phyloP scores from a whole-genome alignment of 2,113 vertebrate species.

The Lamprologus callipterus region DNA sequence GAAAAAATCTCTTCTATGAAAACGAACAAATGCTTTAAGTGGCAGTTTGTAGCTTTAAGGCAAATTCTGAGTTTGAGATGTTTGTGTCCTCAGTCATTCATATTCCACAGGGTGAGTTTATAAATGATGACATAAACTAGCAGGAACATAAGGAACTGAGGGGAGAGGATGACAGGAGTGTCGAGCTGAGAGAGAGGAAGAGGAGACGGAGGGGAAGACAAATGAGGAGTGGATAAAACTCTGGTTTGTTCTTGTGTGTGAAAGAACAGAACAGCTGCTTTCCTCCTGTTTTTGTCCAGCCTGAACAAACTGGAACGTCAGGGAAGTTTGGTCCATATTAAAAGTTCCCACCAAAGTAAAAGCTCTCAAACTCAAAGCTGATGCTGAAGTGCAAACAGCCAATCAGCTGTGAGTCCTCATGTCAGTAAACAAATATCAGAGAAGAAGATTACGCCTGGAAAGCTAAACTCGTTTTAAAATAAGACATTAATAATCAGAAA shows the following conservation, averaged over 20 bases:
- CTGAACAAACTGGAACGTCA: background rate
- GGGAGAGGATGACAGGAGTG: slow-evolving; percentile 37
- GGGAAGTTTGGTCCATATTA: background rate
- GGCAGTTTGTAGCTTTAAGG: background rate
- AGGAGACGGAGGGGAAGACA: background rate
- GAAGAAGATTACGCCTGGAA: background rate
- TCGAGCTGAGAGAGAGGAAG: slow-evolving; percentile 26
- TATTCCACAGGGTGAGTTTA: slow-evolving; percentile 52
- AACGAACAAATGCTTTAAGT: background rate
- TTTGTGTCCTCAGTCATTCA: slow-evolving; percentile 4
- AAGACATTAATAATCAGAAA: background rate
- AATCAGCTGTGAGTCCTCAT: accelerated
- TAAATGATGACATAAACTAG: slow-evolving; percentile 53
- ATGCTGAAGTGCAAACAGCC: background rate
- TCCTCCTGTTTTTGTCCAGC: background rate
- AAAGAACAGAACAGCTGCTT: accelerated
- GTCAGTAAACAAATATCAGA: background rate
- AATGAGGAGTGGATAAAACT: background rate
- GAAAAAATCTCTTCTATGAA: background rate
- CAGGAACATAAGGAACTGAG: slow-evolving; percentile 47
- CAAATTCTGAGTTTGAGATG: background rate
- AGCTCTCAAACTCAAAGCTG: background rate
- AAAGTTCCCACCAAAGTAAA: background rate
- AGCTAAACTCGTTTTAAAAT: background rate
- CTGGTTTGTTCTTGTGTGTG: background rate